Conservation (phyloP, 2,797 vertebrate genomes). For the Bufotes viridis region DNA sequence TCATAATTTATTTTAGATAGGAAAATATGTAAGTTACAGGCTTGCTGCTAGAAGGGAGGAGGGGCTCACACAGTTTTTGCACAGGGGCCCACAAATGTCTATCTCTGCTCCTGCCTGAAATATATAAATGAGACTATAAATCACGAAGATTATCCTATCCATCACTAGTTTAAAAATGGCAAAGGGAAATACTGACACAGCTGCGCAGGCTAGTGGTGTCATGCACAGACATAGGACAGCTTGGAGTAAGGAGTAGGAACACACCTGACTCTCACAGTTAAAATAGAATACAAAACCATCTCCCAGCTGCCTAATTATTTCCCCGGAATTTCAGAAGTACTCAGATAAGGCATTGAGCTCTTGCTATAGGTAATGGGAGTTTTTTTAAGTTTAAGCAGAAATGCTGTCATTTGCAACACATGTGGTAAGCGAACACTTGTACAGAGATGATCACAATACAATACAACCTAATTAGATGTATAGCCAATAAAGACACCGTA, state of each 20-base stretch:
- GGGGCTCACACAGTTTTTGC: too few species aligned
- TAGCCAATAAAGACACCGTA: constrained; percentile 21
- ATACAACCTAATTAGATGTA: constrained; percentile 15
- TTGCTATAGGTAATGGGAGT: not conserved
- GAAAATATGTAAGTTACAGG: too few species aligned
- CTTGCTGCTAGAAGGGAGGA: too few species aligned
- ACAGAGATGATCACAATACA: constrained; percentile 20
- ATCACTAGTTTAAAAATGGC: not conserved
- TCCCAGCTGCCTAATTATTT: constrained; percentile 32
- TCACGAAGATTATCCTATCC: not conserved
- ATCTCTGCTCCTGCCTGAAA: not conserved
- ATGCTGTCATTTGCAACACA: constrained; percentile 7
- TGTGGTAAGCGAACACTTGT: constrained; percentile 3
- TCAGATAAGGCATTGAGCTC: not conserved
- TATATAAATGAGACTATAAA: not conserved
- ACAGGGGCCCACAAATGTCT: too few species aligned
- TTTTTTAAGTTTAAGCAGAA: not conserved
- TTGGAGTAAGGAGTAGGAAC: not conserved
- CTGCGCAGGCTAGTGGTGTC: not conserved
- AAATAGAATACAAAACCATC: constrained; percentile 5
- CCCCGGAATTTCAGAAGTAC: not conserved
- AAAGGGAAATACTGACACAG: not conserved
- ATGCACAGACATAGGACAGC: not conserved
- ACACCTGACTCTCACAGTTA: constrained; percentile 10
- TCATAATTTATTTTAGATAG: too few species aligned